Evolutionary conservation across 2,113 vertebrate species (phyloP), one percentile per base, ranked within the genome.

Genomic region (Scophthalmus maximus): DNA sequence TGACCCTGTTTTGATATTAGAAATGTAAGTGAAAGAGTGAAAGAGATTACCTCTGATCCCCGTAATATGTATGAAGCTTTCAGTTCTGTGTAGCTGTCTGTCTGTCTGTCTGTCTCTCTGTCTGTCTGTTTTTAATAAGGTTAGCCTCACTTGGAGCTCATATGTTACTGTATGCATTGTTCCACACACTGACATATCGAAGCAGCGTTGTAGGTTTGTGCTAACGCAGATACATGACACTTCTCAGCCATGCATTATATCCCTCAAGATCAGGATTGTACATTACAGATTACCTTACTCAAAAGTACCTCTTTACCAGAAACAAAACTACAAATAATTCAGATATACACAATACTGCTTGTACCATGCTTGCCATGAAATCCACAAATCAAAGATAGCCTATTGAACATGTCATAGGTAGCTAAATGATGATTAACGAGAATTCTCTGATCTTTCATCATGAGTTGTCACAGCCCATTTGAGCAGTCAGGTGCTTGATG

Each of bases 341-440:
- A 89, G 90, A 89, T 88, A 84, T 92, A 90, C 90, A 91, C 91
- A 90, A 90, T 89, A 93, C 78, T 88, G 90, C 86, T 92, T 94
- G 94, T 95, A 94, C 93, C 93, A 92, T 94, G 94, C 92, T 92
- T 89, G 82, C 64, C 81, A 92, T 94, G 93, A 93, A 92, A 92
- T 94, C 81, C 75, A 83, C 84, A 93, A 79, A 86, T 84, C 67
- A 82, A 93, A 93, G 94, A 91, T 86, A 91, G 81, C 81, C 85
- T 87, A 88, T 82, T 90, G 84, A 89, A 92, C 92, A 94, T 90
- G 72, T 91, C 90, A 88, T 94, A 94, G 94, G 93, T 93, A 93
- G 92, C 91, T 94, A 92, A 94, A 95, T 93, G 93, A 95, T 94
- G 94, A 95, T 96, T 96, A 94, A 95, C 91, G 94, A 96, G 88